Conservation (phyloP, 2,888 invertebrate genomes). For the Molorchus minor region DNA sequence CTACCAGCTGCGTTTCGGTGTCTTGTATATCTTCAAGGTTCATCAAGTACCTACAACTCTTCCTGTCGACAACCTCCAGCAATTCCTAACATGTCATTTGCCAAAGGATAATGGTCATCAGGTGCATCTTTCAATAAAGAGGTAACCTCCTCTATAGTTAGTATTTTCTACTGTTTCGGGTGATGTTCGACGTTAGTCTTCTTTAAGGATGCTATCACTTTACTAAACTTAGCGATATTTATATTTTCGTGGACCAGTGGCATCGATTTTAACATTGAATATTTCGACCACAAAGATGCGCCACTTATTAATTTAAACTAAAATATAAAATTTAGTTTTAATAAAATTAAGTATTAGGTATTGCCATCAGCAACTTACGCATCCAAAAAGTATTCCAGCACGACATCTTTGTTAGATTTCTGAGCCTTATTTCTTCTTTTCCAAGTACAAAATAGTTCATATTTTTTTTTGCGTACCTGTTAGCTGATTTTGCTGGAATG, state of each 20-base stretch:
- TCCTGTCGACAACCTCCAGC: conserved; percentile 25
- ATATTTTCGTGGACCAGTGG: not conserved
- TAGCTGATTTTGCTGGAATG: too few relatives aligned
- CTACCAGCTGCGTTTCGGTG: conserved; percentile 13
- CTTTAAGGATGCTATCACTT: conserved; percentile 1
- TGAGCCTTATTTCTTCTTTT: too few relatives aligned
- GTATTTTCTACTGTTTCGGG: not conserved
- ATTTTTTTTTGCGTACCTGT: too few relatives aligned
- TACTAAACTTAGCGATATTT: not conserved
- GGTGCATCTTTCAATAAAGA: conserved; percentile 9
- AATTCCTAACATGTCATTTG: conserved; percentile 13
- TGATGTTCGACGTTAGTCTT: not conserved
- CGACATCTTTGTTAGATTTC: too few relatives aligned
- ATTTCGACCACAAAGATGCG: too few relatives aligned
- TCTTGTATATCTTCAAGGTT: conserved; percentile 15
- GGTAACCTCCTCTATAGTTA: conserved; percentile 9
- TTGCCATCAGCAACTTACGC: too few relatives aligned
- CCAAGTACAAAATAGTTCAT: too few relatives aligned
- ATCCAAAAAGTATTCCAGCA: too few relatives aligned
- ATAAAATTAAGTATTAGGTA: too few relatives aligned
- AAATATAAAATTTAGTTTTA: too few relatives aligned
- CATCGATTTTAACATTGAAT: too few relatives aligned
- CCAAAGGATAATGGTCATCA: conserved; percentile 12
- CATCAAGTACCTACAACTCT: conserved; percentile 21
- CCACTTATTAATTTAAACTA: too few relatives aligned